Evolutionary conservation across 2,113 vertebrate genomes (phyloP), one percentile per base, ranked within the genome.

Genomic region (Etheostoma spectabile): DNA sequence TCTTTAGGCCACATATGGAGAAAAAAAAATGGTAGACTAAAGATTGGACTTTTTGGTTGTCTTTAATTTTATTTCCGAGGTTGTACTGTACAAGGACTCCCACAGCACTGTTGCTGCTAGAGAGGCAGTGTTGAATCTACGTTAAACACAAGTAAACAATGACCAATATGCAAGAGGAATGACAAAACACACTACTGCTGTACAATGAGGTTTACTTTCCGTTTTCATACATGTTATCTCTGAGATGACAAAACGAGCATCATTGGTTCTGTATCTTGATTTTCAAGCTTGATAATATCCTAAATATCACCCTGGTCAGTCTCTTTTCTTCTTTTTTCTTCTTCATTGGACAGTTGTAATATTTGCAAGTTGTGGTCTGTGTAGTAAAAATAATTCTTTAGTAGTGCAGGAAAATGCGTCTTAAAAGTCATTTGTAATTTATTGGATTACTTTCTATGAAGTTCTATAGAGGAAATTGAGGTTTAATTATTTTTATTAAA

Each of bases 401-500:
- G 97, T 99, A 98, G 98, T 98, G 97, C 95, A 97, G 93, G 92
- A 97, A 95, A 91, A 97, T 94, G 91, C 94, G 95, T 98, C 97
- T 98, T 98, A 96, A 97, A 96, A 98, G 97, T 99, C 95, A 96
- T 99, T 99, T 99, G 97, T 99, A 99, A 99, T 99, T 99, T 99
- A 99, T 99, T 99, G 97, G 98, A 97, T 99, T 99, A 97, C 97
- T 99, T 99, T 99, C 97, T 99, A 99, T 99, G 97, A 98, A 99
- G 97, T 99, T 99, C 97, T 99, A 99, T 99, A 99, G 97, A 99
- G 97, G 96, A 99, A 98, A 99, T 97, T 97, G 97, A 99, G 98
- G 97, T 99, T 99, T 99, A 99, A 99, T 99, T 99, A 99, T 99
- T 99, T 99, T 99, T 99, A 99, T 99, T 99, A 99, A 99, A 99